Evolutionary conservation across 2,888 invertebrate genomes (phyloP), one percentile per base, ranked within the genome.

Genomic region (Rhaphigaster nebulosa): DNA sequence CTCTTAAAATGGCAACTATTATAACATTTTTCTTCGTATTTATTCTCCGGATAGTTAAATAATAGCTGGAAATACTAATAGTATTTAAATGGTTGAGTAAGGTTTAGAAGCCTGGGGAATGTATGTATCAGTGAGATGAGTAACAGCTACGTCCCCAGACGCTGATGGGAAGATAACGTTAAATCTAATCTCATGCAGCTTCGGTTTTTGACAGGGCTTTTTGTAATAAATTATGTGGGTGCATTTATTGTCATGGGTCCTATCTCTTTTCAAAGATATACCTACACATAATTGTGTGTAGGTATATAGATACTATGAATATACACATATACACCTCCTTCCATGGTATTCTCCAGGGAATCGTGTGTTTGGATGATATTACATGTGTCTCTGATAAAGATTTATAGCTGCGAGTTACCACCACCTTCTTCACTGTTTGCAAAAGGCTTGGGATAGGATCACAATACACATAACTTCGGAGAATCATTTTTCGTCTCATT

Each of bases 131-230:
- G 70, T 76, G 70, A 38, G 34, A 65, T 65, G 65, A 65, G 70
- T 34, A 34, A 76, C 70, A 38, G 70, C 38, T 76, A 76, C 8
- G 29, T 29, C 18, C 70, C 38, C 38, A 76, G 38, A 76, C 34
- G 34, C 70, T 76, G 34, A 76, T 76, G 70, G 38, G 70, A 76
- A 38, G 70, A 38, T 76, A 76, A 76, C 2, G 34, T 76, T 76
- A 23, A 76, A 76, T 76, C 70, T 38, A 76, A 76, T 76, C 70
- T 76, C 38, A 1, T 76, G 38, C 38, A 29, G 29, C 70, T 38
- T 76, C 1, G 20, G 70, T 76, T 76, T 38, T 76, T 76, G 70
- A 76, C 70, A 76, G 70, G 20, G 20, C 70, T 76, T 76, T 65
- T 38, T 76, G 13, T 13, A 76, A 38, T 76, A 38, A 34, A 38